Evolutionary conservation across 2,113 vertebrate species (phyloP), one percentile per base, ranked within the genome.

Genomic region (Gallinago jamesoni): DNA sequence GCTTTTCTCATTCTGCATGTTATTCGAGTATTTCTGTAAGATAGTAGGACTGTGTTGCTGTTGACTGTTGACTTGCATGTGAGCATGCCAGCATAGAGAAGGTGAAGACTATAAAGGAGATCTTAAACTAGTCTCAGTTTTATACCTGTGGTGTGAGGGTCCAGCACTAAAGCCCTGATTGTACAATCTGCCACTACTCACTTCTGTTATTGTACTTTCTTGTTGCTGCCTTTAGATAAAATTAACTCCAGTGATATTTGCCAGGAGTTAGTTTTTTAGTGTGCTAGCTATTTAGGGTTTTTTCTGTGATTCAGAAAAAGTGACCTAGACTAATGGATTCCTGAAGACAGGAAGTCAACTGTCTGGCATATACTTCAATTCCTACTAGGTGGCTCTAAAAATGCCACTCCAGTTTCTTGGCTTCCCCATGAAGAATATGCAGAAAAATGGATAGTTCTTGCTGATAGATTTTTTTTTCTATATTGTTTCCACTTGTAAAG

Each of bases 11-110:
- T 64, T 66, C 33, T 53, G 10, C 22, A 11, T 1, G 0, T 37
- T 52, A 16, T 64, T 69, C 35, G 20, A 22, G 17, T 41, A n/a
- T 37, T 87, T 80, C 68, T 62, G 25, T 84, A 45, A 62, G 66
- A 14, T 4, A 35, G 5, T 9, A 31, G 17, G 18, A 24, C 18
- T 39, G 11, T 25, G 9, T 33, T 39, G 33, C 39, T 56, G 13
- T 55, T 47, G 48, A 35, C 31, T 3, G 6, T n/a, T n/a, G n/a
- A n/a, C 16, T 13, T 3, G 0, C 12, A 3, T 33, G 37, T 30
- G 25, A 27, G 25, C 28, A 21, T 16, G 20, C 3, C 15, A 3
- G 53, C 33, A 41, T 0, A 48, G 31, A 69, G 28, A 85, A 59
- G 22, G 31, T 31, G 45, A 67, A 62, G 14, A 81, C 4, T 20